Evolutionary conservation across 2,888 invertebrate genomes (phyloP).

Genomic region (Aporophyla lueneburgensis): DNA sequence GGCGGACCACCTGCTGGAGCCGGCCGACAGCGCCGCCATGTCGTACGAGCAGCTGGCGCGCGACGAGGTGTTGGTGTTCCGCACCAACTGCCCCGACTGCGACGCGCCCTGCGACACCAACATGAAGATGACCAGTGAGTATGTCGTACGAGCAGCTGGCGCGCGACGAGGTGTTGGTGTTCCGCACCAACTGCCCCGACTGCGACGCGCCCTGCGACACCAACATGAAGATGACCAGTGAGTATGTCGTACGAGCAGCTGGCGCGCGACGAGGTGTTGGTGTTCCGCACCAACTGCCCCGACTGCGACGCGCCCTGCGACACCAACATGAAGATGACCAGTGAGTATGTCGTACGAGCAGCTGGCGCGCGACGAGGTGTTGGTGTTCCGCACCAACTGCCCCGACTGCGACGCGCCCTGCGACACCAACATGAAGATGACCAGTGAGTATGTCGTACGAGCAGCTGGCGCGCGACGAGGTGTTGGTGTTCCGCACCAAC

Average conservation of each 20-base stretch:
- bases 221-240: slow-evolving; percentile 92
- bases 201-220: slow-evolving; percentile 96
- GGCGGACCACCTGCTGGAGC: slow-evolving; percentile 84
- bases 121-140: slow-evolving; percentile 92
- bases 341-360: slow-evolving; percentile 92
- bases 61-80: slow-evolving; percentile 95
- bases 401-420: slow-evolving; percentile 95
- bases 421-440: slow-evolving; percentile 93
- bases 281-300: slow-evolving; percentile 96
- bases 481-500: slow-evolving; percentile 95
- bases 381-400: slow-evolving; percentile 96
- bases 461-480: slow-evolving; percentile 93
- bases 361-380: slow-evolving; percentile 93
- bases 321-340: slow-evolving; percentile 93
- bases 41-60: slow-evolving; percentile 92
- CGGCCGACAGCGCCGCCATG: slow-evolving; percentile 90
- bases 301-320: slow-evolving; percentile 95
- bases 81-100: slow-evolving; percentile 97
- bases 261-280: slow-evolving; percentile 93
- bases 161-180: slow-evolving; percentile 94
- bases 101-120: slow-evolving; percentile 94
- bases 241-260: slow-evolving; percentile 92
- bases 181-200: slow-evolving; percentile 96
- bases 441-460: slow-evolving; percentile 91
- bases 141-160: slow-evolving; percentile 93